phyloP scores from a whole-genome alignment of 2,888 invertebrate species.

The Andrena bicolor region DNA sequence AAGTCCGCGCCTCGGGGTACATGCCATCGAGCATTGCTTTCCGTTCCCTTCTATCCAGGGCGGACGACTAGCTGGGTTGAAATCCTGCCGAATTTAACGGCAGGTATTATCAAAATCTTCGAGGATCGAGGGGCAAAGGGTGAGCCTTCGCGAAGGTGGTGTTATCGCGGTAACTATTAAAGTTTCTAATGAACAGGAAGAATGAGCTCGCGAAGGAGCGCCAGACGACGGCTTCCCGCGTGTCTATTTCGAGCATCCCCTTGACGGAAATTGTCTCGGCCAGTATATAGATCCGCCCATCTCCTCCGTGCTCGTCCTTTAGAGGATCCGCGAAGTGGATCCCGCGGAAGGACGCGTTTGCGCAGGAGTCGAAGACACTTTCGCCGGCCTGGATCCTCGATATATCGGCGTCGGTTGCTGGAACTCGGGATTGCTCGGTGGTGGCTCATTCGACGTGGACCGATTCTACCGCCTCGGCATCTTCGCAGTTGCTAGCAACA shows the following conservation, averaged over 20 bases:
- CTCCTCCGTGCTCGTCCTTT: constrained; percentile 46
- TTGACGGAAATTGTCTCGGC: constrained; percentile 49
- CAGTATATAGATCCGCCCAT: constrained; percentile 34
- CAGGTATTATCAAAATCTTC: neutral
- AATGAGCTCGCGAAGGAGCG: neutral
- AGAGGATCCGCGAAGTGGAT: constrained; percentile 56
- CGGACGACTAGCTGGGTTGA: neutral
- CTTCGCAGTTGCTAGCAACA: constrained; percentile 63
- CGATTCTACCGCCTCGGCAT: constrained; percentile 31
- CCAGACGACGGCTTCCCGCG: constrained; percentile 10
- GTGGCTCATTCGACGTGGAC: constrained; percentile 62
- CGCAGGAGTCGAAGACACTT: constrained; percentile 68
- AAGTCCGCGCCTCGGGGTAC: neutral
- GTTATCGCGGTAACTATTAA: neutral
- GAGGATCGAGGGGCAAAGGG: neutral
- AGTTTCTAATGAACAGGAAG: neutral
- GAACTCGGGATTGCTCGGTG: constrained; percentile 65
- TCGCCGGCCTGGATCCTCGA: constrained; percentile 61
- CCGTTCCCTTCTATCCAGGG: neutral
- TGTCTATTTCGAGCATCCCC: constrained; percentile 38
- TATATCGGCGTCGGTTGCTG: constrained; percentile 62
- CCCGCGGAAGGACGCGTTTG: constrained; percentile 72
- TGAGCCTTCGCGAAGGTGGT: neutral
- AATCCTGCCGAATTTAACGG: neutral
- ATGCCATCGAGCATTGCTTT: neutral